Evolutionary conservation across 2,113 vertebrate genomes (phyloP), one percentile per base, ranked within the genome.

Genomic region (Nibea albiflora): DNA sequence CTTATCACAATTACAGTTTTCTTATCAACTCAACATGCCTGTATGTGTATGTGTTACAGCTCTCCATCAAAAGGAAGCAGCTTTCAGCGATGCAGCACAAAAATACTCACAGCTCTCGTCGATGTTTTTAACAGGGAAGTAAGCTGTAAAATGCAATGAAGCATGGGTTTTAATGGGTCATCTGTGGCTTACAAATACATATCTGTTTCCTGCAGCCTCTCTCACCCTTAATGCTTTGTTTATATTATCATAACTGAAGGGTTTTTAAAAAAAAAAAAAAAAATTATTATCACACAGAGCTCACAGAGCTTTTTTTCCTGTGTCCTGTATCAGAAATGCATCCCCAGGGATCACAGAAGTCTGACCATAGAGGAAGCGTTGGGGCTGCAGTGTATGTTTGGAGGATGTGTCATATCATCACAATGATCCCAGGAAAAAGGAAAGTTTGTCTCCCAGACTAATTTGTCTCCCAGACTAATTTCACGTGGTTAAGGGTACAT

Each of bases 21-120:
- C 24, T 50, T 72, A 76, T 80, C 71, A 76, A 42, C 53, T 67
- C 53, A 74, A 62, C 53, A 42, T 71, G 73, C 17, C 9, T 60
- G 16, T 62, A 12, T 53, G 16, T 35, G 50, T 26, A 26, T 52
- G 24, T 70, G 61, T 66, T 50, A 42, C 19, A 46, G 42, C 56
- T 44, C 19, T 12, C 7, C 54, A 78, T 89, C 52, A 50, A 46
- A 42, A 81, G 84, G 74, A 86, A 84, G 54, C 80, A 85, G 80
- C 67, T 78, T 80, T 52, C 42, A 28, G 19, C 24, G 39, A 39
- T 14, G 24, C 64, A 31, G 15, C 44, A 64, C 5, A 44, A 17
- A 76, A 58, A 50, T 58, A 52, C 49, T 31, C 11, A 47, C 44
- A 62, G 52, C 35, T 22, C 28, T 54, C 2, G 2, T 44, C n/a